phyloP scores from a whole-genome alignment of 2,797 vertebrate species.

The Typhlichthys subterraneus region DNA sequence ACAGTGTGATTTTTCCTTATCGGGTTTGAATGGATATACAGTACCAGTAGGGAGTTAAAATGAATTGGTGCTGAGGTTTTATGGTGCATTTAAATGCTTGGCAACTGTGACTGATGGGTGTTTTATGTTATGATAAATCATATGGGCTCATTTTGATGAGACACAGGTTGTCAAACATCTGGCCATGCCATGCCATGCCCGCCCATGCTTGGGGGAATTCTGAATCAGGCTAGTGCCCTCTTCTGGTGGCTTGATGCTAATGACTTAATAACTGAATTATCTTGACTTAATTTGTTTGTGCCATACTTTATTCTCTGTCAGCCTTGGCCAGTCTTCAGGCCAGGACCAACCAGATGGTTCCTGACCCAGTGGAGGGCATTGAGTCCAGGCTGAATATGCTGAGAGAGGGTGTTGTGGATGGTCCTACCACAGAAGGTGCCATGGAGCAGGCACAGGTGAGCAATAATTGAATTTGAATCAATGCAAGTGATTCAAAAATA shows the following conservation, averaged over 20 bases:
- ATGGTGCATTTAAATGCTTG: neutral
- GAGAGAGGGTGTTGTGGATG: constrained; percentile 57
- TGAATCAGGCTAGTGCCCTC: constrained; percentile 39
- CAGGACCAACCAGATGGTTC: constrained; percentile 14
- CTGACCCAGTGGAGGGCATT: constrained; percentile 68
- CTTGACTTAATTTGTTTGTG: neutral
- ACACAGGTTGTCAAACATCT: constrained; percentile 32
- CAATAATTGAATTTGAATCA: neutral
- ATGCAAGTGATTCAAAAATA: neutral
- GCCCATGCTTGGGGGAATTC: neutral
- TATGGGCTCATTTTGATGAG: constrained; percentile 6
- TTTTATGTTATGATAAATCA: neutral
- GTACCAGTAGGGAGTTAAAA: neutral
- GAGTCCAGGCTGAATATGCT: constrained; percentile 73
- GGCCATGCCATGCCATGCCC: neutral
- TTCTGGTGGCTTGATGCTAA: constrained; percentile 33
- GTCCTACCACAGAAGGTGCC: constrained; percentile 72
- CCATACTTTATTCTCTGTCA: constrained; percentile 40
- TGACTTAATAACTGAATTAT: neutral
- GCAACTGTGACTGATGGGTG: constrained; percentile 6
- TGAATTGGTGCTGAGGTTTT: neutral
- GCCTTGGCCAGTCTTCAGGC: constrained; percentile 75
- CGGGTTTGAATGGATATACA: too few relatives aligned
- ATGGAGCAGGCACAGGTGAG: constrained; percentile 85
- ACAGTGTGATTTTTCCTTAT: too few relatives aligned